Percentiles rank a stretch among this genome's conserved stretches.
Evolutionary conservation across 2,113 vertebrate genomes (phyloP).

Genomic region (Petaurus breviceps): DNA sequence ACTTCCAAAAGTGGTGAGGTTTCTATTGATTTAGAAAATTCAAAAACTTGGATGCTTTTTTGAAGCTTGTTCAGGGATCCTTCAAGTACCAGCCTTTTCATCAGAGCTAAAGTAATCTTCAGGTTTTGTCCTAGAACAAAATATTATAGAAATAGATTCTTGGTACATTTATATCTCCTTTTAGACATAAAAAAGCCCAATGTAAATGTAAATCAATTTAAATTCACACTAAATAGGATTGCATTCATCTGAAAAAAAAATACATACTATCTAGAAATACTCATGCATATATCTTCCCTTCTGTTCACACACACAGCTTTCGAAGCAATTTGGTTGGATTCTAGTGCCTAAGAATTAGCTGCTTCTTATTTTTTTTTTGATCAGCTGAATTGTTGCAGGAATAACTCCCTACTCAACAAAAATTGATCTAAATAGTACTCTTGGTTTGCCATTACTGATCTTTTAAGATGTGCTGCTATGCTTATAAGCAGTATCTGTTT

Average conservation of each 20-base stretch:
- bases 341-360: conserved; percentile 1
- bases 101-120: conserved; percentile 44
- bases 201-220: conserved; percentile 46
- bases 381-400: conserved; percentile 40
- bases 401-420: conserved; percentile 40
- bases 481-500: conserved; percentile 41
- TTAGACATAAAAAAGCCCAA: neutral
- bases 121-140: conserved; percentile 23
- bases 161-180: neutral
- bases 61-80: conserved; percentile 8
- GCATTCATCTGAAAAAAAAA: conserved; percentile 23
- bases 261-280: neutral
- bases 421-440: conserved; percentile 54
- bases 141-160: conserved; percentile 32
- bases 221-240: conserved; percentile 34
- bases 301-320: neutral
- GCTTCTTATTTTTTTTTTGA: conserved; percentile 25
- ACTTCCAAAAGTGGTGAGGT: conserved; percentile 15
- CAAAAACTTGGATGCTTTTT: conserved; percentile 2
- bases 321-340: conserved; percentile 40
- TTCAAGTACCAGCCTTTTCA: neutral
- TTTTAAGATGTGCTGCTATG: conserved; percentile 45
- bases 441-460: conserved; percentile 56
- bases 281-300: neutral
- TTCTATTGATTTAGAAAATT: neutral